Percentiles rank a stretch among this genome's conserved stretches.
Evolutionary conservation across 2,113 vertebrate species (phyloP).

Genomic region (Gorsachius goisagi): DNA sequence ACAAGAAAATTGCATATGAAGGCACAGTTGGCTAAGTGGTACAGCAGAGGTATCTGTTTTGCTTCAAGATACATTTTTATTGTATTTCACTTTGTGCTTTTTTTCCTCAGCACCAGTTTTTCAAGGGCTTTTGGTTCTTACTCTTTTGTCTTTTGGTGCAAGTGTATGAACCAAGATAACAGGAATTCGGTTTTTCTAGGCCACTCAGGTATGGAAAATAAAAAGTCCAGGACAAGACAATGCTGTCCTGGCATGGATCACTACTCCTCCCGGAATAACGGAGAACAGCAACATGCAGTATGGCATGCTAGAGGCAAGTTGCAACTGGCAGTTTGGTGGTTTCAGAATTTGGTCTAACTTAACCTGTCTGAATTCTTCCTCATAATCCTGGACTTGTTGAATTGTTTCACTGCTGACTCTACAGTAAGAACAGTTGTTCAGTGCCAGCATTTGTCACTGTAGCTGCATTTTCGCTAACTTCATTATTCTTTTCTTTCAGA

Average conservation of each 20-base stretch:
- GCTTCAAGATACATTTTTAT: neutral
- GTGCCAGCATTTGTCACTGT: neutral
- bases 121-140: neutral
- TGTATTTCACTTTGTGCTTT: neutral
- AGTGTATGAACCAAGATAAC: neutral
- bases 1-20: neutral
- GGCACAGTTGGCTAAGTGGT: neutral
- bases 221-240: neutral
- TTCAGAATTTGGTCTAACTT: neutral
- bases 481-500: neutral
- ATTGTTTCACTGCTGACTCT: neutral
- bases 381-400: neutral
- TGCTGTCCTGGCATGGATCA: neutral
- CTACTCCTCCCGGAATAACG: neutral
- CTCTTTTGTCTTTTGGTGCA: neutral
- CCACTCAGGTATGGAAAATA: neutral
- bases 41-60: neutral
- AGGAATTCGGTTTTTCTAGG: neutral
- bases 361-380: neutral
- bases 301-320: neutral
- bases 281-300: neutral
- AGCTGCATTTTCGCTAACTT: neutral
- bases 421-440: neutral
- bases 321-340: neutral
- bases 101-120: neutral